Conservation (phyloP, 2,797 vertebrate genomes). For the Sebastes taczanowskii region DNA sequence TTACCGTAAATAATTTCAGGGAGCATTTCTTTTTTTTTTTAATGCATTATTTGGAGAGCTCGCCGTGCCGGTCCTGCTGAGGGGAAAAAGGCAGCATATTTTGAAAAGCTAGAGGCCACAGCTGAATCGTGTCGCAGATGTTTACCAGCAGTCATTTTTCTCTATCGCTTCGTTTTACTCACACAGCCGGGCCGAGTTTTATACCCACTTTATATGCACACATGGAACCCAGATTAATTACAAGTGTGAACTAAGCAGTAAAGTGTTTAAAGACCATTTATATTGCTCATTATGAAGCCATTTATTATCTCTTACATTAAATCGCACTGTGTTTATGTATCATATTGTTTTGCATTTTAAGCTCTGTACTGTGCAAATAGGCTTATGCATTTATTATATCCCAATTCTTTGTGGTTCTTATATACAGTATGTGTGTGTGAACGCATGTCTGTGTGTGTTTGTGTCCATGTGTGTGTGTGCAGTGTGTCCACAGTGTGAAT, state of each 20-base stretch:
- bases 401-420: conserved; percentile 31
- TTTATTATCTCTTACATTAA: conserved; percentile 79
- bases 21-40: conserved; percentile 22
- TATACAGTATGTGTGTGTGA: neutral
- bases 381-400: conserved; percentile 60
- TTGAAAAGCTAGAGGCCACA: conserved; percentile 39
- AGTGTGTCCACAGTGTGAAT: conserved; percentile 27
- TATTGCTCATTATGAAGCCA: conserved; percentile 77
- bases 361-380: conserved; percentile 50
- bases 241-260: conserved; percentile 79
- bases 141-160: conserved; percentile 69
- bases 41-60: conserved; percentile 50
- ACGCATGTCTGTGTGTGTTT: neutral
- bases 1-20: conserved; percentile 74
- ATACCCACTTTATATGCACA: conserved; percentile 76
- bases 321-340: conserved; percentile 65
- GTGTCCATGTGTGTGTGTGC: conserved; percentile 11
- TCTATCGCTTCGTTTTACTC: conserved; percentile 46
- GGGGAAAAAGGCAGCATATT: conserved; percentile 26
- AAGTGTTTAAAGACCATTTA: conserved; percentile 78
- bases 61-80: conserved; percentile 17
- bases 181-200: conserved; percentile 62
- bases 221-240: conserved; percentile 79
- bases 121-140: conserved; percentile 59
- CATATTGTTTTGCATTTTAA: conserved; percentile 69